Evolutionary conservation across 64 coral and sea anemone species (phyloP).

Genomic region (Hydrozoanthus tunicans): DNA sequence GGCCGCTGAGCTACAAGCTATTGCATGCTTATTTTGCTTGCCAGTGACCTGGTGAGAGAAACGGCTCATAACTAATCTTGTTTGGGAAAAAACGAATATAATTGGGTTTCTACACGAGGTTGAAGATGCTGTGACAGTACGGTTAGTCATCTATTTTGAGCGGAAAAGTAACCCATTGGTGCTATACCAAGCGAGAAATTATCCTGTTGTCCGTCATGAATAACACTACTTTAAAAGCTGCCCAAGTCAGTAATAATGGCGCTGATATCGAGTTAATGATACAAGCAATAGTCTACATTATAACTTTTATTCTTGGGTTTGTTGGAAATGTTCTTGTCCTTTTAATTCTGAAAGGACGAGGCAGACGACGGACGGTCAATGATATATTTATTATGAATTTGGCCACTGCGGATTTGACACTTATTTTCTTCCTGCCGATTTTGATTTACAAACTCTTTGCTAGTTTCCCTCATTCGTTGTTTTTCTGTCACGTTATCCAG

Average conservation of each 20-base stretch:
- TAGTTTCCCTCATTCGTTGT: constrained; percentile 37
- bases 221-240: neutral
- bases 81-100: neutral
- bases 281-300: constrained; percentile 24
- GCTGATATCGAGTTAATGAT: constrained; percentile 32
- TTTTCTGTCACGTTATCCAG: constrained; percentile 66
- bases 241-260: neutral
- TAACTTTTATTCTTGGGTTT: constrained; percentile 55
- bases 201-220: constrained; percentile 12
- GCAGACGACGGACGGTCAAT: constrained; percentile 47
- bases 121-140: constrained; percentile 5
- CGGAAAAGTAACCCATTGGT: neutral
- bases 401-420: constrained; percentile 61
- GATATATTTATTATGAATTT: constrained; percentile 81
- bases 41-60: constrained; percentile 7
- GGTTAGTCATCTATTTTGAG: neutral
- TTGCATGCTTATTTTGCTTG: neutral
- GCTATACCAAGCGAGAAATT: neutral
- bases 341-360: constrained; percentile 58
- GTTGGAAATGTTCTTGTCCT: constrained; percentile 62
- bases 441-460: constrained; percentile 23
- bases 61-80: neutral
- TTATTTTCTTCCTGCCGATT: constrained; percentile 65
- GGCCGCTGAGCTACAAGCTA: neutral
- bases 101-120: constrained; percentile 27